These are phyloP conservation scores for Edolisoma coerulescens DNA, from an alignment of 2,113 vertebrate species.

Conservation along the genomic window DNA sequence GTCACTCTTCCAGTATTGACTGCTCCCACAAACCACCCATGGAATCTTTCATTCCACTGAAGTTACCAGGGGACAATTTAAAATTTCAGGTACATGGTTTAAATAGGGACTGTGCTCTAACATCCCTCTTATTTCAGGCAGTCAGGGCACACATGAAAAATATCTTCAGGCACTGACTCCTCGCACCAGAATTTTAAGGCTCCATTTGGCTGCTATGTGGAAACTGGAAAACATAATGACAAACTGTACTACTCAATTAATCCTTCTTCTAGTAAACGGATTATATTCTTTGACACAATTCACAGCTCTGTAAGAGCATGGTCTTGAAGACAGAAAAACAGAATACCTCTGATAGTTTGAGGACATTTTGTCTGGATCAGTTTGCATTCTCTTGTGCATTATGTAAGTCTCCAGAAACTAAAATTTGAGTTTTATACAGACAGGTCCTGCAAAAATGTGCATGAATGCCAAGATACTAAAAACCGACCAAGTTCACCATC, in stretches of 20 bases:
- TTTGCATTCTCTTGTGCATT: background rate
- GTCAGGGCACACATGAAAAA: background rate
- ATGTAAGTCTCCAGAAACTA: background rate
- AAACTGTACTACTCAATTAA: conserved; percentile 28
- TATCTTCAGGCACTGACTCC: background rate
- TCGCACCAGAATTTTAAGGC: background rate
- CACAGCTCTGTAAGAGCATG: background rate
- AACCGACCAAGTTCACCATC: background rate
- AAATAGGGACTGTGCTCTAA: background rate
- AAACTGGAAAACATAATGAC: background rate
- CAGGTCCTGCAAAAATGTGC: background rate
- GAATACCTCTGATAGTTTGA: background rate
- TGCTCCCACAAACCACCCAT: background rate
- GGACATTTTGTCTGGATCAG: background rate
- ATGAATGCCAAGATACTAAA: background rate
- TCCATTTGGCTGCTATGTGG: background rate
- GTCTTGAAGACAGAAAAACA: conserved; percentile 20
- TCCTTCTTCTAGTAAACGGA: background rate
- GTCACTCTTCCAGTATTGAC: rapidly evolving
- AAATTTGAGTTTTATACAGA: background rate
- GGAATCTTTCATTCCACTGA: background rate
- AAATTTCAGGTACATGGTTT: background rate
- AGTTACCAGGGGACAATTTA: background rate
- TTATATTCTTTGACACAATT: conserved; percentile 33
- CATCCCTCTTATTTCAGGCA: background rate